Evolutionary conservation across 2,888 invertebrate species (phyloP), one percentile per base, ranked within the genome.

Genomic region (Lapara coniferarum): DNA sequence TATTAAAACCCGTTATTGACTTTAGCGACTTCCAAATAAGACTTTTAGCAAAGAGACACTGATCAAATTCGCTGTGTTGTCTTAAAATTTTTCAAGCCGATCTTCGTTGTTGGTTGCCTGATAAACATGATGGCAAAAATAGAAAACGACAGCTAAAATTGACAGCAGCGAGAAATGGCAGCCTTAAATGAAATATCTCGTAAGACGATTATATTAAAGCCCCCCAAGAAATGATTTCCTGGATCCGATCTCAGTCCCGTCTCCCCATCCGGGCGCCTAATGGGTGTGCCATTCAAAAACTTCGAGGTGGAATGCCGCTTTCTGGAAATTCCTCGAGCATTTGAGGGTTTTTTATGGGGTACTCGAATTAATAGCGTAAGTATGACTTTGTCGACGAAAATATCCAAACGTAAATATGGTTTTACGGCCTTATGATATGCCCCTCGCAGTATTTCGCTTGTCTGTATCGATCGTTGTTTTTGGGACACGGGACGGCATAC

Each of bases 281-380:
- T 85, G 77, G 80, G 77, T 77, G 78, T 75, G 78, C 74, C 75
- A 80, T 81, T 82, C 80, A 79, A 78, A 76, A 80, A 77, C 76
- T 80, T 74, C 75, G 74, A 77, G 78, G 72, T 78, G 74, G 78
- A 79, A 74, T 77, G 74, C 72, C 73, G 77, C 73, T 78, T 74
- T 73, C 76, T 76, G 78, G 78, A 79, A 78, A 78, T 81, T 77
- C 76, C 75, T 66, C 70, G 72, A 77, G 74, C 72, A 67, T 74
- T 71, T 69, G 71, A 67, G 46, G 67, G 59, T 68, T 63, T 46
- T 70, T 67, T 51, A 58, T 57, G 67, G 68, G 58, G 71, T 69
- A 59, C 69, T 56, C 69, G 68, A 58, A 71, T 63, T 63, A 63
- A 49, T 49, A 16, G 46, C 49, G 7, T 16, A 59, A 59, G 19